Conservation (phyloP, 1,140 invertebrate genomes). For the Rhyacophila brunnea region DNA sequence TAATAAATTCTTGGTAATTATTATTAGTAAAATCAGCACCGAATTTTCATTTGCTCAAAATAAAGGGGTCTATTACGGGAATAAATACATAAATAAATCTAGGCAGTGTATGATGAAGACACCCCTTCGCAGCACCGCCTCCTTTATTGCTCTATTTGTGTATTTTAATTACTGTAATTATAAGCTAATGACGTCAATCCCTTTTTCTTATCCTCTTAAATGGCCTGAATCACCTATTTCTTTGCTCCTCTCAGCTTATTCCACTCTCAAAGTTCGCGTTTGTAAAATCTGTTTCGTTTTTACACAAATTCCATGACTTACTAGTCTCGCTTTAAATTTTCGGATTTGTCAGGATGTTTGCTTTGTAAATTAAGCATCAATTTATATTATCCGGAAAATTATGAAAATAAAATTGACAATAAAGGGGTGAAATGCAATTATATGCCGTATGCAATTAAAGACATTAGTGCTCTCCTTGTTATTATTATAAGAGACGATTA, state of each 20-base stretch:
- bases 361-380: slow-evolving; percentile 23
- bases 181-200: slow-evolving; percentile 57
- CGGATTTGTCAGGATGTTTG: slow-evolving; percentile 11
- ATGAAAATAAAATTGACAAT: slow-evolving; percentile 17
- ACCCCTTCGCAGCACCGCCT: slow-evolving; percentile 51
- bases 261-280: no score
- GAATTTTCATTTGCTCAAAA: no score
- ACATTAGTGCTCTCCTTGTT: no score
- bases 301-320: slow-evolving; percentile 15
- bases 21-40: no score
- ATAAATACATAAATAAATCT: slow-evolving; percentile 25
- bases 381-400: slow-evolving; percentile 22
- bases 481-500: no score
- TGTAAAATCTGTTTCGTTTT: neutral
- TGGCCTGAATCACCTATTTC: slow-evolving; percentile 16
- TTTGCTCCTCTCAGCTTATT: neutral
- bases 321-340: neutral
- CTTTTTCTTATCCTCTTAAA: slow-evolving; percentile 54
- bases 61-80: neutral
- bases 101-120: slow-evolving; percentile 46
- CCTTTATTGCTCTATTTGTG: slow-evolving; percentile 59
- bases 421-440: slow-evolving; percentile 5
- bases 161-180: slow-evolving; percentile 61
- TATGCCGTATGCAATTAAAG: no score
- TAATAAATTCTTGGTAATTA: no score